phyloP scores from a whole-genome alignment of 2,113 vertebrate genomes.

The Caloenas nicobarica region DNA sequence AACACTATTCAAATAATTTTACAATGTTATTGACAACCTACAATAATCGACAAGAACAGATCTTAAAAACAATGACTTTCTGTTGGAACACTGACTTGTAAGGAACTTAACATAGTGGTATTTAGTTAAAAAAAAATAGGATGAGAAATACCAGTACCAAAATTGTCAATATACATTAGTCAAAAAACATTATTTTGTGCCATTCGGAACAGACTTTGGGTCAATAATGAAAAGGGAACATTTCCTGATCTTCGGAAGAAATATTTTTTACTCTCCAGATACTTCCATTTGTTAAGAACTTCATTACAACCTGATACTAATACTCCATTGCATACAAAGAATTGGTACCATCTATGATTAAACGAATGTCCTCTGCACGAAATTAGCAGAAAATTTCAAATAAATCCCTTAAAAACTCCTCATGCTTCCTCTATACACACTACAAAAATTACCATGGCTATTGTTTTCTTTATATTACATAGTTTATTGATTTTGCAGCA shows the following conservation, averaged over 20 bases:
- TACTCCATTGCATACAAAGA: neutral
- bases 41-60: neutral
- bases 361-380: neutral
- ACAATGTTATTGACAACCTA: neutral
- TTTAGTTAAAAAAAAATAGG: neutral
- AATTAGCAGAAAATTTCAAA: neutral
- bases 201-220: neutral
- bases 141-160: neutral
- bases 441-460: neutral
- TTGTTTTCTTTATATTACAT: neutral
- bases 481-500: constrained; percentile 57
- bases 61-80: neutral
- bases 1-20: neutral
- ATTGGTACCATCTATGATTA: neutral
- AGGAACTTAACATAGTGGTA: neutral
- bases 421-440: neutral
- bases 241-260: neutral
- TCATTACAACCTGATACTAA: neutral
- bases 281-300: neutral
- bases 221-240: neutral
- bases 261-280: neutral
- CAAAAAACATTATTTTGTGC: neutral
- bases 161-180: neutral
- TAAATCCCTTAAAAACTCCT: neutral
- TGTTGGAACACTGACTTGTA: neutral